A percentile compares a stretch with the other conserved stretches of the same genome.
These are phyloP conservation scores for Priocnemis perturbator DNA, from an alignment of 2,888 invertebrate species.

Conservation along the genomic window DNA sequence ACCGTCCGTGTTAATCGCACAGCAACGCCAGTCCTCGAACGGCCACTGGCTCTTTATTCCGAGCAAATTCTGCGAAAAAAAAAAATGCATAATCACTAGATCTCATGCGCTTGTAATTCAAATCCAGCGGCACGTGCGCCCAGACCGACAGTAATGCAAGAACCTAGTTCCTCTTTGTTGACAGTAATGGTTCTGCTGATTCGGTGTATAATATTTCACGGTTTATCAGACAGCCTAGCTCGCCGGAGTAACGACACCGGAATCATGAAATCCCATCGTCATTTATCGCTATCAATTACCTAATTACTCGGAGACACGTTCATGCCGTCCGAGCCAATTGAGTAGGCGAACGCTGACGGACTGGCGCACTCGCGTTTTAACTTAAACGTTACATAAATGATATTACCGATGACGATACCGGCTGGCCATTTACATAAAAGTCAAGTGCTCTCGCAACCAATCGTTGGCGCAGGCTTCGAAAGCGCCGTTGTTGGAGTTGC, in stretches of 20 bases:
- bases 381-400: not conserved
- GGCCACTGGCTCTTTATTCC: no score
- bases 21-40: no score
- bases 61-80: not conserved
- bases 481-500: no score
- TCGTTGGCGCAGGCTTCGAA: no score
- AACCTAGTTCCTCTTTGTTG: constrained; percentile 44
- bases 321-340: no score
- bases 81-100: not conserved
- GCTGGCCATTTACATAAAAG: no score
- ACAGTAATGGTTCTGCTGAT: constrained; percentile 47
- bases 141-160: constrained; percentile 47
- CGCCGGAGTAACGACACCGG: constrained; percentile 44
- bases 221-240: constrained; percentile 24
- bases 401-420: no score
- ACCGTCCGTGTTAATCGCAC: no score
- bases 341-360: no score
- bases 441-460: no score
- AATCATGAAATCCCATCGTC: constrained; percentile 6
- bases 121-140: constrained; percentile 52
- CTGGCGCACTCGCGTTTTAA: no score
- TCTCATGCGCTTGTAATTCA: constrained; percentile 36
- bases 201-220: constrained; percentile 45
- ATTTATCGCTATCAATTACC: constrained; percentile 20
- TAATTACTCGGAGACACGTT: not conserved